Evolutionary conservation across 2,113 vertebrate species (phyloP).

Genomic region (Channa argus): DNA sequence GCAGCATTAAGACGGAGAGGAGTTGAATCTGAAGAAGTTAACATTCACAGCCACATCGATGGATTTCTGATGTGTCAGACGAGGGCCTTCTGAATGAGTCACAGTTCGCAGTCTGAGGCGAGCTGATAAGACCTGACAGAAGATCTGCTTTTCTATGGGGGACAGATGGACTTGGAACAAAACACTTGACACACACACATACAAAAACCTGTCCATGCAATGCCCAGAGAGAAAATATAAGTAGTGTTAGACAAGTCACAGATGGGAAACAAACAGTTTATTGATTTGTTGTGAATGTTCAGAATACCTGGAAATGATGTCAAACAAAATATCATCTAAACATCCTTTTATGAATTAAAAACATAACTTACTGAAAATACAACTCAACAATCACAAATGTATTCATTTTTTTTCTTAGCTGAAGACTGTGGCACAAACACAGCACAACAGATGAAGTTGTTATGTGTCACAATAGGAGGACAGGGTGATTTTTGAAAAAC

Average conservation of each 20-base stretch:
- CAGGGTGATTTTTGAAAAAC: slow-evolving; percentile 38
- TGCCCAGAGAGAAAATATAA: background rate
- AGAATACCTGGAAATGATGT: no score
- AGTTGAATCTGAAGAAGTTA: slow-evolving; percentile 51
- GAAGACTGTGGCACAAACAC: slow-evolving; percentile 12
- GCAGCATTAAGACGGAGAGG: slow-evolving; percentile 36
- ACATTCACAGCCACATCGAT: slow-evolving; percentile 58
- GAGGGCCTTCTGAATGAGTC: slow-evolving; percentile 54
- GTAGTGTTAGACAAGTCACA: background rate
- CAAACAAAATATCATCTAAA: no score
- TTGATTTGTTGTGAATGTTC: no score
- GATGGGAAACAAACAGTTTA: background rate
- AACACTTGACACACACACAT: slow-evolving; percentile 26
- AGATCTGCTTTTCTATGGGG: slow-evolving; percentile 50
- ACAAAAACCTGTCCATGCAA: slow-evolving; percentile 14
- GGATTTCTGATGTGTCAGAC: slow-evolving; percentile 59
- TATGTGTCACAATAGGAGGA: slow-evolving; percentile 43
- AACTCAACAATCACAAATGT: slow-evolving; percentile 1
- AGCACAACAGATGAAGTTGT: slow-evolving; percentile 38
- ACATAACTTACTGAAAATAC: background rate
- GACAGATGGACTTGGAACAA: slow-evolving; percentile 48
- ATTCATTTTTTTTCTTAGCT: background rate
- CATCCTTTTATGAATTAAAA: no score
- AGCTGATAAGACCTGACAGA: slow-evolving; percentile 73
- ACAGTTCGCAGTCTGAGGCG: slow-evolving; percentile 63